A percentile compares a stretch with the other conserved stretches of the same genome.
Conservation (phyloP, 2,113 vertebrate species). For the Callaeas wilsoni region DNA sequence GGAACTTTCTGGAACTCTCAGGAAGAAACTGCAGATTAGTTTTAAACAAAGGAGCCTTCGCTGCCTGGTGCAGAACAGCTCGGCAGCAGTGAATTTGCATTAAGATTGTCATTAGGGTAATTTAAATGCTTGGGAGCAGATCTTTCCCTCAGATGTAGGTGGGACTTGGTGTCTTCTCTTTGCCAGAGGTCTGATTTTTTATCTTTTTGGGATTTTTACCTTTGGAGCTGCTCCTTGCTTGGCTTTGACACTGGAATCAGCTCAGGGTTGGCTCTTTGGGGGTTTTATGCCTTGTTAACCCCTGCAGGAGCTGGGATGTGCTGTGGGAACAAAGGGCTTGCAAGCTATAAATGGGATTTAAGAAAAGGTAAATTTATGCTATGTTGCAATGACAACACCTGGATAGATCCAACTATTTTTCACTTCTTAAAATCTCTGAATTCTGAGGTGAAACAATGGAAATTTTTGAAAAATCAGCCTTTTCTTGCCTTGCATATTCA, state of each 20-base stretch:
- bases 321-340: too few species aligned
- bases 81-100: background rate
- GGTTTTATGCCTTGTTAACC: background rate
- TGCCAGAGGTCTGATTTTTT: background rate
- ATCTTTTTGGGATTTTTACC: background rate
- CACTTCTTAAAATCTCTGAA: too few species aligned
- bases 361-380: too few species aligned
- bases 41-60: background rate
- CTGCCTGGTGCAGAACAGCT: background rate
- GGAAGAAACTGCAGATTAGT: background rate
- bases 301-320: background rate
- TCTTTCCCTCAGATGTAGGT: background rate
- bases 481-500: too few species aligned
- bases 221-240: background rate
- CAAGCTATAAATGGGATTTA: too few species aligned
- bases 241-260: background rate
- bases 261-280: background rate
- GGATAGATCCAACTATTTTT: too few species aligned
- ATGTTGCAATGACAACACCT: too few species aligned
- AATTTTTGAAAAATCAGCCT: too few species aligned
- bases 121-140: background rate
- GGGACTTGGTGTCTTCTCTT: background rate
- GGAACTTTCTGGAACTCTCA: background rate
- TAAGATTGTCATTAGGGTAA: background rate
- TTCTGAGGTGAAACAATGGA: too few species aligned